Evolutionary conservation across 2,888 invertebrate genomes (phyloP).

Genomic region (Spilarctia lutea): DNA sequence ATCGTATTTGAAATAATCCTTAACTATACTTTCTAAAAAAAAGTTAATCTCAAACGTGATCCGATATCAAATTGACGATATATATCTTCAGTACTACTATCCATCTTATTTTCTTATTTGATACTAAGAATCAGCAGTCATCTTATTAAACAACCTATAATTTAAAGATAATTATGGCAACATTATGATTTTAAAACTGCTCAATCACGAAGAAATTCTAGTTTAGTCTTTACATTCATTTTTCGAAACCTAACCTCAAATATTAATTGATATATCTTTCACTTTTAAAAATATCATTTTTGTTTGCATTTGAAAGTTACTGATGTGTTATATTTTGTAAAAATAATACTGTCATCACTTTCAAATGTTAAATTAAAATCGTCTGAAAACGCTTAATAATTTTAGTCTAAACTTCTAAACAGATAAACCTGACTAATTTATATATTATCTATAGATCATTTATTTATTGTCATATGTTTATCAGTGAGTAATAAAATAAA

Average conservation of each 20-base stretch:
- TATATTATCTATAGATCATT: neutral
- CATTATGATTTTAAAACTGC: neutral
- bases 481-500: neutral
- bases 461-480: neutral
- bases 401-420: neutral
- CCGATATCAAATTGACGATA: too few species aligned
- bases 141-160: neutral
- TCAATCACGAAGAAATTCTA: neutral
- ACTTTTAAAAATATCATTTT: slow-evolving; percentile 9
- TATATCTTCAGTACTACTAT: neutral
- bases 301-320: slow-evolving; percentile 19
- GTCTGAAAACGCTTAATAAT: neutral
- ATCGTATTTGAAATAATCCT: neutral
- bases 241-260: slow-evolving; percentile 15
- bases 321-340: slow-evolving; percentile 11
- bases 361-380: slow-evolving; percentile 10
- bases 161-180: neutral
- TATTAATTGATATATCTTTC: slow-evolving; percentile 19
- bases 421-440: neutral
- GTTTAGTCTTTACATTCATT: neutral
- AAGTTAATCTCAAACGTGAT: neutral
- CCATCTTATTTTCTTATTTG: neutral
- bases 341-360: slow-evolving; percentile 15
- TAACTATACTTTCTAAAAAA: neutral
- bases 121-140: neutral